Conservation (phyloP, 2,888 invertebrate species). For the Apodemia hepburni region DNA sequence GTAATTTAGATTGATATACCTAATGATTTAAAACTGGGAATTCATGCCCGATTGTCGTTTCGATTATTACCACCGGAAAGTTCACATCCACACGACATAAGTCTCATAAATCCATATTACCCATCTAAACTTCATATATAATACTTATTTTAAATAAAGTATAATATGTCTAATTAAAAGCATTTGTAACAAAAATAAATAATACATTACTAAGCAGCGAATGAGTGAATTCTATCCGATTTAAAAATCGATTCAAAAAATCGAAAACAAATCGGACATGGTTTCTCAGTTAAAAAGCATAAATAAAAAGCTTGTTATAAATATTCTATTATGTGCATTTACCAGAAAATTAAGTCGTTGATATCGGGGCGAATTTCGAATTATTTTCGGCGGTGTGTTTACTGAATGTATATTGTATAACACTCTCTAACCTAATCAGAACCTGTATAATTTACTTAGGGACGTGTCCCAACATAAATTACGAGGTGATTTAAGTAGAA, state of each 20-base stretch:
- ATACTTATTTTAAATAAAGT: neutral
- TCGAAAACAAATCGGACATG: conserved; percentile 14
- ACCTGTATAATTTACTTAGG: conserved; percentile 80
- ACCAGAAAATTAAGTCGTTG: conserved; percentile 21
- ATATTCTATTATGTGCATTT: conserved; percentile 10
- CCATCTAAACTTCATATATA: neutral
- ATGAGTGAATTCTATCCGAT: neutral
- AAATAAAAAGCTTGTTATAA: conserved; percentile 13
- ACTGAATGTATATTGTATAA: conserved; percentile 53
- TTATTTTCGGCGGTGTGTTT: conserved; percentile 57
- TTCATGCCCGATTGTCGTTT: conserved; percentile 5
- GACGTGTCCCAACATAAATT: conserved; percentile 71
- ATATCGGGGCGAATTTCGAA: conserved; percentile 57
- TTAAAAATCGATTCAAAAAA: conserved; percentile 11
- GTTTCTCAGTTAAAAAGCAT: conserved; percentile 14
- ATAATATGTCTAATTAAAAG: neutral
- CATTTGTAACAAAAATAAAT: neutral
- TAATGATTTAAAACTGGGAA: conserved; percentile 15
- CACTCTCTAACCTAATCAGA: conserved; percentile 77
- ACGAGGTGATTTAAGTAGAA: conserved; percentile 80
- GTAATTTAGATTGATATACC: neutral
- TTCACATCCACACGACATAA: neutral
- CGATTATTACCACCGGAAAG: neutral
- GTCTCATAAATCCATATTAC: neutral
- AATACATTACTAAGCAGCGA: neutral